phyloP scores from a whole-genome alignment of 2,797 vertebrate species.

The Loris lydekkerianus region DNA sequence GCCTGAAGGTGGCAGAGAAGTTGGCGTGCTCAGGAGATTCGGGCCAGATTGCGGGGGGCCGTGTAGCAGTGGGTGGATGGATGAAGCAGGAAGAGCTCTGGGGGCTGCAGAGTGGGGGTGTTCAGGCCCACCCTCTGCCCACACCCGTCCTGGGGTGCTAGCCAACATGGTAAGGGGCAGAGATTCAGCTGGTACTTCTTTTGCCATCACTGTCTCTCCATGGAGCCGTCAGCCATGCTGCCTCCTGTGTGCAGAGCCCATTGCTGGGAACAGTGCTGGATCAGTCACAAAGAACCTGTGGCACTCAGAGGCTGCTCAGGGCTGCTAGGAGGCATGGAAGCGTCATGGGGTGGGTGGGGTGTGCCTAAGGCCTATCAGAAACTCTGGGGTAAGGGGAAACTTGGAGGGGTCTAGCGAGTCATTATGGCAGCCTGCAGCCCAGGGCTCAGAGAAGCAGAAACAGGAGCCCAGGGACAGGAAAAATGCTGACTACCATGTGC shows the following conservation, averaged over 20 bases:
- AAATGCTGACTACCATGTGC: neutral
- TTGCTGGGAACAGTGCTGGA: neutral
- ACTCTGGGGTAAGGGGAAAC: neutral
- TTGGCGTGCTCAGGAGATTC: neutral
- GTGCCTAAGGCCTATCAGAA: neutral
- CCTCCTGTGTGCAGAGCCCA: neutral
- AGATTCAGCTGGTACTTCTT: neutral
- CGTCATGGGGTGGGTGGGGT: neutral
- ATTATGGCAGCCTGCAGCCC: neutral
- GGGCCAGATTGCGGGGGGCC: neutral
- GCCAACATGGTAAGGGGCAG: neutral
- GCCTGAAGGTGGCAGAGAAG: neutral
- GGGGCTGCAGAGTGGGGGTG: neutral
- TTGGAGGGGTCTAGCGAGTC: neutral
- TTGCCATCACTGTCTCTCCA: neutral
- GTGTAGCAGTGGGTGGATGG: neutral
- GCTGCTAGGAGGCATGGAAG: neutral
- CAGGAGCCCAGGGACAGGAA: neutral
- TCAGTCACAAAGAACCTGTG: neutral
- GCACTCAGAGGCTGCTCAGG: neutral
- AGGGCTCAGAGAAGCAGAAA: neutral
- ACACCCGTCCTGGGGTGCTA: neutral
- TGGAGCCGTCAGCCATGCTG: neutral
- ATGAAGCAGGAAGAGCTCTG: neutral
- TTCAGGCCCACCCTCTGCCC: neutral